Base-by-base conservation (phyloP, 2,888 invertebrate genomes). In the Endomychus coccineus region DNA sequence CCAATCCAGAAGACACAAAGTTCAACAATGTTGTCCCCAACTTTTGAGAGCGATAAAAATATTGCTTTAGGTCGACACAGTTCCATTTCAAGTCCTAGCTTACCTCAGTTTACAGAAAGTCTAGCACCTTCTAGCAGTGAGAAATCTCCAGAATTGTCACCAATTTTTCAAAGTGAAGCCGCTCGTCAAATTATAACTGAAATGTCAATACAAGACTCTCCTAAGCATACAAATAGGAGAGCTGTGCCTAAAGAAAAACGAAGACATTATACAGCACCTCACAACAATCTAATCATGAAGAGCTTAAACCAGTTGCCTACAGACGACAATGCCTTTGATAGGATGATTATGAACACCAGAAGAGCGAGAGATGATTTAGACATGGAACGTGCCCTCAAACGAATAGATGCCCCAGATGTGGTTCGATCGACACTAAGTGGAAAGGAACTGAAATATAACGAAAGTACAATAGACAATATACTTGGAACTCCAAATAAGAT, bases 401-500 rank as follows among this genome's bases (percentile, higher is more conserved):
- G 80, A 48, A 75, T 78, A 10, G 84, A 83, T 49, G 81, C 88
- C 1, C 90, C 89, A 0, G 90, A 90, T 63, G 87, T 90, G 24
- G 89, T 90, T 3, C 75, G 88, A 24, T 89, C 89, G 0, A 88
- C 90, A 1, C 61, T 88, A 42, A 73, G 73, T 47, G 73, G 67
- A 45, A 71, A 71, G 49, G 79, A 80, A 55, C 67, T 76, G 35
- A 77, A 79, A 45, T 78, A 80, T 54, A 84, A 83, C 36, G 81
- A 83, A 56, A 79, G 77, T 50, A 87, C 90, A 28, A 91, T 92
- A 47, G 92, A 92, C 62, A 83, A 80, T 60, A 70, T 92, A 54
- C 69, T 92, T 17, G 83, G 85, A 29, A 83, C 88, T 10, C 92
- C 92, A 9, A 84, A 84, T 63, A 91, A 91, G 70, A 91, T 92